Conservation (phyloP, 2,113 vertebrate genomes). For the Madoqua kirkii region DNA sequence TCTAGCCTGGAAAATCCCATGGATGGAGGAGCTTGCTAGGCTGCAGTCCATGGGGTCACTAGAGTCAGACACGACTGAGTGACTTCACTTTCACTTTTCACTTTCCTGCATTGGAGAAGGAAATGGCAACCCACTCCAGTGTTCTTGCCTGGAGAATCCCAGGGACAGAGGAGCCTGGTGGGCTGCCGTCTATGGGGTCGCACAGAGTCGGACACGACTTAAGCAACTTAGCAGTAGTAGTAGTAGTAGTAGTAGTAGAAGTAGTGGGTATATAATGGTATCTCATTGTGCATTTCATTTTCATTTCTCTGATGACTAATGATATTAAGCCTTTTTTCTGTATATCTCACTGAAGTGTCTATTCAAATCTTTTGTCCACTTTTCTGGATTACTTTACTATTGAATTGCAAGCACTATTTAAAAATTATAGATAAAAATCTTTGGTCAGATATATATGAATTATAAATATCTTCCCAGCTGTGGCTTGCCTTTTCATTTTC, state of each 20-base stretch:
- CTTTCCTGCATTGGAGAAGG: too few species aligned
- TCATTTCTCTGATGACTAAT: background rate
- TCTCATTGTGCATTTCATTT: background rate
- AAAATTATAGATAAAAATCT: background rate
- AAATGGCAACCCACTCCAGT: too few species aligned
- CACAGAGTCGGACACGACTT: too few species aligned
- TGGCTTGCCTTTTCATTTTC: background rate
- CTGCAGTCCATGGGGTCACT: too few species aligned
- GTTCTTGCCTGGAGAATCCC: too few species aligned
- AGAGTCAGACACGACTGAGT: too few species aligned
- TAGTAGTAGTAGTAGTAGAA: too few species aligned
- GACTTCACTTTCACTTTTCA: too few species aligned
- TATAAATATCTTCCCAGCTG: background rate
- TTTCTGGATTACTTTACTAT: background rate
- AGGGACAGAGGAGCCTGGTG: too few species aligned
- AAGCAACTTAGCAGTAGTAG: too few species aligned
- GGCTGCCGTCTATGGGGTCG: rapidly evolving
- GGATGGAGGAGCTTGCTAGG: background rate
- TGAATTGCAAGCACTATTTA: background rate
- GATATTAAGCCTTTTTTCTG: background rate
- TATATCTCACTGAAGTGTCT: background rate
- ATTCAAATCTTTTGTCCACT: background rate
- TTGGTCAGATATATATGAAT: background rate
- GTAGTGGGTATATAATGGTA: background rate
- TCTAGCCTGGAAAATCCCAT: too few species aligned